phyloP scores from a whole-genome alignment of 2,888 invertebrate genomes.

The Aricia artaxerxes region DNA sequence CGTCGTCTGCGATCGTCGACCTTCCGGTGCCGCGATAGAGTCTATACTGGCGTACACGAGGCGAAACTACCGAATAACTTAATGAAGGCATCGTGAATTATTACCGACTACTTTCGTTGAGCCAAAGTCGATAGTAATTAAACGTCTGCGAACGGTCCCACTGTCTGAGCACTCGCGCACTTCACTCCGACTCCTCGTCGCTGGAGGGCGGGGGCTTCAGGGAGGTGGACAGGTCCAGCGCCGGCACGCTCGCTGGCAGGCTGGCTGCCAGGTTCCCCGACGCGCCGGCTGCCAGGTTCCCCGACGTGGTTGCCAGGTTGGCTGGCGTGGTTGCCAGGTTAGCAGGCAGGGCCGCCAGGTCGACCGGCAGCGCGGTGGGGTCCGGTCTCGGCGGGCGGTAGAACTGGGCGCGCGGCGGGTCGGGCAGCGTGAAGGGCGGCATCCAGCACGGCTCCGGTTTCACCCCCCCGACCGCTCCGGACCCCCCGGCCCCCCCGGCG shows the following conservation, averaged over 20 bases:
- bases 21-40: slow-evolving; percentile 29
- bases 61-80: slow-evolving; percentile 52
- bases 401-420: slow-evolving; percentile 44
- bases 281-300: slow-evolving; percentile 34
- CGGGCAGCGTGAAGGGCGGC: slow-evolving; percentile 54
- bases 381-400: slow-evolving; percentile 40
- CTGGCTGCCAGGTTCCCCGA: slow-evolving; percentile 5
- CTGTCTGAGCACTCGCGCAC: slow-evolving; percentile 68
- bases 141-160: slow-evolving; percentile 51
- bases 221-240: slow-evolving; percentile 63
- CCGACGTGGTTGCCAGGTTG: not conserved
- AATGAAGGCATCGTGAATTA: slow-evolving; percentile 62
- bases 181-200: slow-evolving; percentile 65
- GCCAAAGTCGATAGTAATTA: slow-evolving; percentile 55
- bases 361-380: slow-evolving; percentile 30
- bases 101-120: slow-evolving; percentile 51
- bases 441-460: slow-evolving; percentile 66
- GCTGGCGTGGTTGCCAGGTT: slow-evolving; percentile 39
- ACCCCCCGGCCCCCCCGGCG: slow-evolving; percentile 46
- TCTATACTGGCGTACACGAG: slow-evolving; percentile 35
- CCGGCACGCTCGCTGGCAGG: slow-evolving; percentile 49
- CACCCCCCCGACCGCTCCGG: slow-evolving; percentile 51
- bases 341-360: not conserved
- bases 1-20: slow-evolving; percentile 36
- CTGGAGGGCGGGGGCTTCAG: slow-evolving; percentile 50